Percentiles rank a stretch among this genome's conserved stretches.
Evolutionary conservation across 1,140 invertebrate species (phyloP).

Genomic region (Calliphora vicina): DNA sequence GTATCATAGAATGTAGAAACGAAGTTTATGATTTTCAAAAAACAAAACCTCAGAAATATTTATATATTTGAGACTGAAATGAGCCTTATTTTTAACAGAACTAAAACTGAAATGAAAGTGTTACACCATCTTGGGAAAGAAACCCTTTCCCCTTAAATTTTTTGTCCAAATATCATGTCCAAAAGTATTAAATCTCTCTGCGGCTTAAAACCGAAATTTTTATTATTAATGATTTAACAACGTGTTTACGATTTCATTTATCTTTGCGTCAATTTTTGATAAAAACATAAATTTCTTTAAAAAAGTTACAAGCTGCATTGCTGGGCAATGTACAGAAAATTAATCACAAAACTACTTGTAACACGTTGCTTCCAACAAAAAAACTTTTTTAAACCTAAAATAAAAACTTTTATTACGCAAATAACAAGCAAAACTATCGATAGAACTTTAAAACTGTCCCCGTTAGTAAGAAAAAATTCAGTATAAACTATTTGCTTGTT

Average conservation of each 20-base stretch:
- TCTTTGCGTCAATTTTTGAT: neutral
- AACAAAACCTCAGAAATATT: too few species aligned
- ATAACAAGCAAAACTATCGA: neutral
- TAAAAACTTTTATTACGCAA: neutral
- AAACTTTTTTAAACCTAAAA: neutral
- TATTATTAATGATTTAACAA: neutral
- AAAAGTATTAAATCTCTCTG: too few species aligned
- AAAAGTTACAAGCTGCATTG: neutral
- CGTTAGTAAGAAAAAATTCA: neutral
- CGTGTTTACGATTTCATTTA: neutral
- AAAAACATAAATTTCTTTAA: neutral
- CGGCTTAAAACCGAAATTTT: too few species aligned
- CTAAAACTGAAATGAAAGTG: too few species aligned
- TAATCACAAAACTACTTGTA: neutral
- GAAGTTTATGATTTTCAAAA: too few species aligned
- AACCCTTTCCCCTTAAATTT: too few species aligned
- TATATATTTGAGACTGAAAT: too few species aligned
- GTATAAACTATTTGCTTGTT: constrained; percentile 24
- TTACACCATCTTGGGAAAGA: too few species aligned
- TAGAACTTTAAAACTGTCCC: constrained; percentile 12
- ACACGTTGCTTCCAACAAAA: neutral
- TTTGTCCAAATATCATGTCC: too few species aligned
- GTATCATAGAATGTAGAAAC: too few species aligned
- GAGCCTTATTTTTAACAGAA: too few species aligned
- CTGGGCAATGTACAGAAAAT: neutral